Base-by-base conservation (phyloP, 2,113 vertebrate species). In the Menidia beryllina region DNA sequence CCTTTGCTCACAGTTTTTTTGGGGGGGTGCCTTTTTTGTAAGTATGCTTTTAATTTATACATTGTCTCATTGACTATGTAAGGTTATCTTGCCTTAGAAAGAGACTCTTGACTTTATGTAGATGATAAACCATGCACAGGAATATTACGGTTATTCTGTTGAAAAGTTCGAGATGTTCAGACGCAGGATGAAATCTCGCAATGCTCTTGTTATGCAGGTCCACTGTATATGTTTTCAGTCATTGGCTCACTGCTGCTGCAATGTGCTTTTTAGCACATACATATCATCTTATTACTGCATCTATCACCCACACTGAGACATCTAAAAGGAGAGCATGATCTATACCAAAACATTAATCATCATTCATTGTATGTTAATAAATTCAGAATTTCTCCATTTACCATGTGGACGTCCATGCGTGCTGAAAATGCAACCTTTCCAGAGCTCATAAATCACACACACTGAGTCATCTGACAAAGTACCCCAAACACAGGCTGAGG, bases 341-440 rank as follows among this genome's bases (percentile, higher is more conserved):
- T 91, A 93, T 91, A 92, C 88, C 79, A 91, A 94, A 93, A 91
- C 94, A 94, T 94, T 94, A 94, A 94, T 94, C 93, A 94, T 94
- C 92, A 94, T 94, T 94, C 93, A 94, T 94, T 94, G 93, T 94
- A 94, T 94, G 93, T 94, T 94, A 94, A 94, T 94, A 94, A 94
- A 94, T 94, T 94, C 94, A 89, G 92, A 93, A 93, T 93, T 93
- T 93, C 92, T 90, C 93, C 93, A 94, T 94, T 94, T 94, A 93
- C 92, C 91, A 94, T 93, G 92, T 90, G 83, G 90, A 93, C 91
- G 91, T 92, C 91, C 90, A 91, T 79, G 91, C 88, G 89, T 84
- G 90, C 89, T 93, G 89, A 91, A 93, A 93, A 93, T 93, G 87
- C 93, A 94, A 94, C 93, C 92, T 94, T 94, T 94, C 91, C 91